phyloP scores from a whole-genome alignment of 2,113 vertebrate genomes.

The Nestor notabilis region DNA sequence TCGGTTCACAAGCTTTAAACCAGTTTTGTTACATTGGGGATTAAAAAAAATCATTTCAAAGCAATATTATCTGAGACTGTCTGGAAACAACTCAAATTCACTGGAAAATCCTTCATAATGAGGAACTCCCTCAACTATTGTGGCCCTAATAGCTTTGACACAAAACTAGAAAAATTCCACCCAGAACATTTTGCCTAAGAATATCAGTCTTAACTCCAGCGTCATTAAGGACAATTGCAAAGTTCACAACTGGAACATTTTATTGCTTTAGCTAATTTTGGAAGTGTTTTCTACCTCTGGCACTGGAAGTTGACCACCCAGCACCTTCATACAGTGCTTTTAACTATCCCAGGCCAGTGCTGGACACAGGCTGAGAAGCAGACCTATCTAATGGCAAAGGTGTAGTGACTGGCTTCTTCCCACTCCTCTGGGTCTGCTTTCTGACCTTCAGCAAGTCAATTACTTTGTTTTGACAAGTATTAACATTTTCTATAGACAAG shows the following conservation, averaged over 20 bases:
- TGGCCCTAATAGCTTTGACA: background rate
- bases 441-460: background rate
- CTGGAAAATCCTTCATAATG: background rate
- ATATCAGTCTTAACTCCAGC: background rate
- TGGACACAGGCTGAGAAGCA: background rate
- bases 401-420: background rate
- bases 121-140: background rate
- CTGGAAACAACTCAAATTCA: background rate
- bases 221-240: background rate
- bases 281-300: background rate
- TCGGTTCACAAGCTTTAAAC: background rate
- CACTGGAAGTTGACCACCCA: background rate
- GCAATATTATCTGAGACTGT: background rate
- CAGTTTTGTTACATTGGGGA: accelerated
- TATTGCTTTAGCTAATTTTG: background rate
- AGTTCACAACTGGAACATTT: background rate
- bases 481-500: background rate
- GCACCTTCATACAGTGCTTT: background rate
- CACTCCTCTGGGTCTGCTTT: background rate
- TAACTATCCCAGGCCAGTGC: accelerated
- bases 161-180: background rate
- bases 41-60: background rate
- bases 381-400: background rate
- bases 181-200: background rate
- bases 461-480: background rate